These are phyloP conservation scores for Hyposmocoma kahamanoa DNA, from an alignment of 1,140 invertebrate species.

Conservation along the genomic window DNA sequence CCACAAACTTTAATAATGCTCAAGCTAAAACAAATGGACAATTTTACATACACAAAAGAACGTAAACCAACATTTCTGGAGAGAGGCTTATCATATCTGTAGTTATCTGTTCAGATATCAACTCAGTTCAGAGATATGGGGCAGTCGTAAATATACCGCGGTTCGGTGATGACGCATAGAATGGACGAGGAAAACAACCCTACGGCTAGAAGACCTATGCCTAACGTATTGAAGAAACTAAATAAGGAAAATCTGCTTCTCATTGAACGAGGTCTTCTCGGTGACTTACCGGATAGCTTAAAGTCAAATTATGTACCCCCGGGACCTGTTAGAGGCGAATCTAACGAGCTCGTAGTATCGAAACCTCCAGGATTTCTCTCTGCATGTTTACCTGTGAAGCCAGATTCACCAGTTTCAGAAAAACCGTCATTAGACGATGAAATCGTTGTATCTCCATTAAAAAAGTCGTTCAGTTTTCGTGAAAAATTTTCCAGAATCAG, in stretches of 20 bases:
- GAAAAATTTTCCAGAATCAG: slow-evolving; percentile 48
- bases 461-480: slow-evolving; percentile 60
- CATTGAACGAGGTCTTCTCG: slow-evolving; percentile 56
- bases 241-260: slow-evolving; percentile 48
- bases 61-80: neutral
- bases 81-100: slow-evolving; percentile 15
- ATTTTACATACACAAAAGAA: no score
- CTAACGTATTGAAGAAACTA: slow-evolving; percentile 51
- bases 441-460: slow-evolving; percentile 38
- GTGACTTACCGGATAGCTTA: slow-evolving; percentile 49
- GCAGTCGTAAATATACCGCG: slow-evolving; percentile 45
- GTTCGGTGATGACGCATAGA: slow-evolving; percentile 38
- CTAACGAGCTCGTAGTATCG: slow-evolving; percentile 31
- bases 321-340: slow-evolving; percentile 31
- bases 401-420: slow-evolving; percentile 32
- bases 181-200: slow-evolving; percentile 52
- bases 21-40: no score
- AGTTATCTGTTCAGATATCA: slow-evolving; percentile 51
- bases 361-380: slow-evolving; percentile 44
- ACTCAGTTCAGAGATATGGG: slow-evolving; percentile 30
- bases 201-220: slow-evolving; percentile 32
- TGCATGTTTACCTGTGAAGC: slow-evolving; percentile 40
- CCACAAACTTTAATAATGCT: no score
- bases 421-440: slow-evolving; percentile 26
- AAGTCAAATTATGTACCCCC: slow-evolving; percentile 25